Evolutionary conservation across 2,888 invertebrate species (phyloP).

Genomic region (Lasioglossum malachurum): DNA sequence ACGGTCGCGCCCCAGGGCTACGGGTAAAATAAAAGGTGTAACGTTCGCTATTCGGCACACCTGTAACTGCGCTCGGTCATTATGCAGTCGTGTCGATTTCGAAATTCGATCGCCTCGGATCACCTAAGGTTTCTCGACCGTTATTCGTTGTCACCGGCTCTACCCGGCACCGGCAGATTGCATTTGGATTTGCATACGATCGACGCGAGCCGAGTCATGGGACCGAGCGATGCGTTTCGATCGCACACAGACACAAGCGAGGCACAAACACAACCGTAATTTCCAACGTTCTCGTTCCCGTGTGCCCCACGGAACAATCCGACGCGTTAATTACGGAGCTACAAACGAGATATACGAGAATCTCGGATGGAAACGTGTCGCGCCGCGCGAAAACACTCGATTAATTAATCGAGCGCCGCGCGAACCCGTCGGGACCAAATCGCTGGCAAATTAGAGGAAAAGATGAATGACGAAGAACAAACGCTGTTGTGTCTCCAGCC

Average conservation of each 20-base stretch:
- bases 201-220: slow-evolving; percentile 47
- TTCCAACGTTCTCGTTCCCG: slow-evolving; percentile 18
- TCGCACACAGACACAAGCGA: neutral
- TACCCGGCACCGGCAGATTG: slow-evolving; percentile 59
- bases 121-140: slow-evolving; percentile 77
- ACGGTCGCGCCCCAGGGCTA: slow-evolving; percentile 1
- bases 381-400: slow-evolving; percentile 58
- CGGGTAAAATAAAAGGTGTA: slow-evolving; percentile 32
- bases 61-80: slow-evolving; percentile 77
- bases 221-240: slow-evolving; percentile 35
- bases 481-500: neutral
- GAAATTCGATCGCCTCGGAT: slow-evolving; percentile 77
- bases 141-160: slow-evolving; percentile 61
- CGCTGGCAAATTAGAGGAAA: neutral
- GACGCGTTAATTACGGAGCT: slow-evolving; percentile 63
- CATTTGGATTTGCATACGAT: slow-evolving; percentile 59
- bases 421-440: neutral
- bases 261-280: neutral
- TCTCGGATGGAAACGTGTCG: slow-evolving; percentile 60
- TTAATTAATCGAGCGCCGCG: slow-evolving; percentile 42
- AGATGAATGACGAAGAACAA: neutral
- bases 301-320: slow-evolving; percentile 36
- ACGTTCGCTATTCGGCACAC: slow-evolving; percentile 57
- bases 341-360: slow-evolving; percentile 61
- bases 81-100: slow-evolving; percentile 75